Evolutionary conservation across 2,888 invertebrate genomes (phyloP).

Genomic region (Homarus gammarus): DNA sequence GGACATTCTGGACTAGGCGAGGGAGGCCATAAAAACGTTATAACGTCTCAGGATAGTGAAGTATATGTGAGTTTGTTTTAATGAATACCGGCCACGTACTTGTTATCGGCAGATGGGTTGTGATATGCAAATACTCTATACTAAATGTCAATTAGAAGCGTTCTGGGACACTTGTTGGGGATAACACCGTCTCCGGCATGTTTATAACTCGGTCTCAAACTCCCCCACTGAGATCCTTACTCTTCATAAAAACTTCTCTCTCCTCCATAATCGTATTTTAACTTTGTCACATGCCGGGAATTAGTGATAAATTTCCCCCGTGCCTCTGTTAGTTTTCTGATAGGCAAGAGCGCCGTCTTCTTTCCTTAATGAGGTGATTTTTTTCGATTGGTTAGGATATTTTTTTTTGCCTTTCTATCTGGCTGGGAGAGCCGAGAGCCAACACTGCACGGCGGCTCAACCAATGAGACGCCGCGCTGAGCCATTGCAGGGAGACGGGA

Average conservation of each 20-base stretch:
- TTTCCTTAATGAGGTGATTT: conserved; percentile 58
- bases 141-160: conserved; percentile 54
- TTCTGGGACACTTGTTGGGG: conserved; percentile 46
- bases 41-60: conserved; percentile 28
- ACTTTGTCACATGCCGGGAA: conserved; percentile 38
- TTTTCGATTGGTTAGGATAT: conserved; percentile 47
- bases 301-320: conserved; percentile 55
- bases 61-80: conserved; percentile 40
- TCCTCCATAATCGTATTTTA: conserved; percentile 37
- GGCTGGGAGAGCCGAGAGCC: background rate
- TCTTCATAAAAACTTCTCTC: conserved; percentile 34
- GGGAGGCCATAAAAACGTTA: conserved; percentile 39
- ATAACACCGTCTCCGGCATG: conserved; percentile 30
- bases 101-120: conserved; percentile 55
- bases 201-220: conserved; percentile 26
- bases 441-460: conserved; percentile 19
- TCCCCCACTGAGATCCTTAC: background rate
- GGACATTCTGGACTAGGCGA: conserved; percentile 33
- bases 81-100: conserved; percentile 44
- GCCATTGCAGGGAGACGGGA: conserved; percentile 19
- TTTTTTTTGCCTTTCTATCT: conserved; percentile 20
- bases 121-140: conserved; percentile 64
- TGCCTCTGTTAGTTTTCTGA: conserved; percentile 26
- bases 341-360: conserved; percentile 17
- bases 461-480: conserved; percentile 3